Percentiles rank a stretch among this genome's conserved stretches.
Evolutionary conservation across 2,888 invertebrate species (phyloP).

Genomic region (Diadegma fenestrale): DNA sequence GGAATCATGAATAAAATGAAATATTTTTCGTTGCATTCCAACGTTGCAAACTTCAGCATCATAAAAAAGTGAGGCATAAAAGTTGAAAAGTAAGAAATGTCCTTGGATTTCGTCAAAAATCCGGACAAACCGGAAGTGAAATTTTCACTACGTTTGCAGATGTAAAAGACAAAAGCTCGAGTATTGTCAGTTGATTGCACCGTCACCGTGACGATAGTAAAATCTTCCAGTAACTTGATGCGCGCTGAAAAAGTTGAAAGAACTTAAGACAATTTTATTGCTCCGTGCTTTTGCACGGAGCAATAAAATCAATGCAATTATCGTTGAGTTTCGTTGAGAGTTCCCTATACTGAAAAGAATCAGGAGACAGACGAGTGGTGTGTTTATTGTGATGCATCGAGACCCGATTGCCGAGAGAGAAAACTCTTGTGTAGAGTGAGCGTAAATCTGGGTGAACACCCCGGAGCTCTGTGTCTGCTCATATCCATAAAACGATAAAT

Average conservation of each 20-base stretch:
- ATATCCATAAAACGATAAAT: slow-evolving; percentile 71
- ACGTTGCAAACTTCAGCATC: too few relatives aligned
- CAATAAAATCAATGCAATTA: not conserved
- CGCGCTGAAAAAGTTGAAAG: not conserved
- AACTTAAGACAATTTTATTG: not conserved
- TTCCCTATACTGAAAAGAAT: not conserved
- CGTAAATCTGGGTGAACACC: slow-evolving; percentile 9
- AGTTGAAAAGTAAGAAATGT: too few relatives aligned
- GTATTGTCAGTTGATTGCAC: not conserved
- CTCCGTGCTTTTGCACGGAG: too few relatives aligned
- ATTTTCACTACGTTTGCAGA: not conserved
- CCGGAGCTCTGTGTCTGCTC: slow-evolving; percentile 20
- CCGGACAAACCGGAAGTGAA: not conserved
- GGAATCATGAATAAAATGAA: too few relatives aligned
- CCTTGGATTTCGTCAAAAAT: too few relatives aligned
- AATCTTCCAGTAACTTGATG: not conserved
- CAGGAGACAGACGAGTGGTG: not conserved
- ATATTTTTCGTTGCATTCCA: too few relatives aligned
- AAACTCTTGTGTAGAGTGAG: slow-evolving; percentile 12
- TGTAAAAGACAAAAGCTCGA: not conserved
- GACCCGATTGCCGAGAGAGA: slow-evolving; percentile 25
- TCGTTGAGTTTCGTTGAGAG: not conserved
- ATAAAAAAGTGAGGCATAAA: too few relatives aligned
- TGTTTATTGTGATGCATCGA: not conserved
- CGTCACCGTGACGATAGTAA: not conserved